Base-by-base conservation (phyloP, 1,140 invertebrate genomes). In the Lordiphosa mommai region DNA sequence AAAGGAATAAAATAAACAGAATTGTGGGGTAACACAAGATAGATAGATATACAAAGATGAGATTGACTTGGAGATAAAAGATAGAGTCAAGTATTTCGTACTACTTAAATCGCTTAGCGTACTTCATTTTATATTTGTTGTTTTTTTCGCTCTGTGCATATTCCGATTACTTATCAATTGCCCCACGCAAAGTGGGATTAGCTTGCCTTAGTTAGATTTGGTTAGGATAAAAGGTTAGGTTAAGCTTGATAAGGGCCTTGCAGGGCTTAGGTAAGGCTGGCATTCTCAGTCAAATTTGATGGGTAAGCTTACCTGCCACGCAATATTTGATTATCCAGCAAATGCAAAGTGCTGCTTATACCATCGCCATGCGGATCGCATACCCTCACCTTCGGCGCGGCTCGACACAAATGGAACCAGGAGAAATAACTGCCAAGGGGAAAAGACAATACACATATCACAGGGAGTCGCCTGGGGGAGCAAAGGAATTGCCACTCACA, bases 281-380 rank as follows among this genome's bases (percentile, higher is more conserved):
- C 3, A 2, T 17, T 17, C 16, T 17, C 3, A 1, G 16, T 1
- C 16, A 17, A 17, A 5, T 23, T 4, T 23, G 5, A 6, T 23
- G 20, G 20, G 3, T 23, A n/a, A 5, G 67, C 77, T 87, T 70
- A 91, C 91, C 91, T 91, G 53, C 88, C 85, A 8, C 92, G 77
- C 16, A 93, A 82, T 14, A 93, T 65, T 38, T 90, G 71, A 73
- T 91, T 92, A 60, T 92, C 92, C 61, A 93, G 76, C 10, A 93
- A 82, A 85, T 93, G 91, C 56, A 92, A 86, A 10, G 90, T 88
- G 57, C 90, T 91, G 43, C 91, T 92, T 51, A 92, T 92, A 23
- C 93, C 93, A 80, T 93, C 92, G 9, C 92, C 91, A 72, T 90
- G 90, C 1, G 93, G 93, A 51, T 90, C 74, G 72, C 93, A 93